A percentile compares a stretch with the other conserved stretches of the same genome.
phyloP scores from a whole-genome alignment of 2,797 vertebrate genomes.

The Pelochelys cantorii region DNA sequence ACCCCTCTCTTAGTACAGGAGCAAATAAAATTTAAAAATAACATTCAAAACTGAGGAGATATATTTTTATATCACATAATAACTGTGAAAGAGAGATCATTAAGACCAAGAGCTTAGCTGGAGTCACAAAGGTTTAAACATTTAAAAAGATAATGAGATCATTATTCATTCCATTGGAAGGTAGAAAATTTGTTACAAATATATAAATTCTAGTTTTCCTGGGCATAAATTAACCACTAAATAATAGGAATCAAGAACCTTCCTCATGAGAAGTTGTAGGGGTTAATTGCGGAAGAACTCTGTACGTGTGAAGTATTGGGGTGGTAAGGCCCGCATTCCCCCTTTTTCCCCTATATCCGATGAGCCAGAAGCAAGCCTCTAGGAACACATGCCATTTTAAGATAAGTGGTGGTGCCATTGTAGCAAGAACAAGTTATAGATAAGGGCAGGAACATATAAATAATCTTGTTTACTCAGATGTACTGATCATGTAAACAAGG shows the following conservation, averaged over 20 bases:
- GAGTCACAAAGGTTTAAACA: not conserved
- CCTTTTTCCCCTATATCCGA: too few species aligned
- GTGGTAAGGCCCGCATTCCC: too few species aligned
- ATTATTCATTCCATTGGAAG: not conserved
- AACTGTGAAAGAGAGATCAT: not conserved
- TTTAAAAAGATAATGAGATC: not conserved
- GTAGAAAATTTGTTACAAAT: not conserved
- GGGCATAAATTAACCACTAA: not conserved
- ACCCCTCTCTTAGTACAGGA: not conserved
- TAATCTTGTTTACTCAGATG: too few species aligned
- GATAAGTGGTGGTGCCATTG: too few species aligned
- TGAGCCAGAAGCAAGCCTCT: too few species aligned
- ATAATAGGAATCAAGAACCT: not conserved
- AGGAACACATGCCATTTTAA: too few species aligned
- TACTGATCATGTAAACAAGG: too few species aligned
- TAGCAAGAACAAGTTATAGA: too few species aligned
- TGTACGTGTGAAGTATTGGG: too few species aligned
- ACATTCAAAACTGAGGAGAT: not conserved
- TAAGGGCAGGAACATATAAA: too few species aligned
- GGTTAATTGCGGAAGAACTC: too few species aligned
- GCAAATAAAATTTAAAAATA: not conserved
- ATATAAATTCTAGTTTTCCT: not conserved
- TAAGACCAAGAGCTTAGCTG: not conserved
- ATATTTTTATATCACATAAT: conserved; percentile 1
- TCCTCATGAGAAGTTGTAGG: too few species aligned